phyloP scores from a whole-genome alignment of 2,113 vertebrate species.

The Toxostoma redivivum region DNA sequence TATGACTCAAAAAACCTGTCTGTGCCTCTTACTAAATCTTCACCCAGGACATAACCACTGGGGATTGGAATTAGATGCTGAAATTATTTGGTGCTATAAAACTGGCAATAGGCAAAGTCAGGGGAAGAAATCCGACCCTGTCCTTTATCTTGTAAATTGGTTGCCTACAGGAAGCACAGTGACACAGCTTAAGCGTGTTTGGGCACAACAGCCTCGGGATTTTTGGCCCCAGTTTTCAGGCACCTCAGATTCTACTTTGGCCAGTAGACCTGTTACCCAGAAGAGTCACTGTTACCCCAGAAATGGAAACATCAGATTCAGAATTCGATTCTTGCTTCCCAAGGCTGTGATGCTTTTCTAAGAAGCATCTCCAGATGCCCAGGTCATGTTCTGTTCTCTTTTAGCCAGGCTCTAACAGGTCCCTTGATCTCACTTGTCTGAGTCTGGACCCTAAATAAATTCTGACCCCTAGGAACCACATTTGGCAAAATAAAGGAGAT shows the following conservation, averaged over 20 bases:
- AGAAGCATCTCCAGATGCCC: neutral
- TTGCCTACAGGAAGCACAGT: neutral
- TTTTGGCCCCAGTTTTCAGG: neutral
- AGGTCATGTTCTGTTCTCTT: neutral
- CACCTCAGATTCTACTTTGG: neutral
- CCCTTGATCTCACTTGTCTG: neutral
- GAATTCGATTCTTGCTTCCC: neutral
- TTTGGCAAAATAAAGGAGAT: fast-evolving
- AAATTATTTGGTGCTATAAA: neutral
- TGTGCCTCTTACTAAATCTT: neutral
- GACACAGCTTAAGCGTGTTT: neutral
- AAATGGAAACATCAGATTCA: neutral
- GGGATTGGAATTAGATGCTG: neutral
- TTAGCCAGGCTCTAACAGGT: neutral
- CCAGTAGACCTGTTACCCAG: neutral
- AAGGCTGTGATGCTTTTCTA: neutral
- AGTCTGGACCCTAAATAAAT: neutral
- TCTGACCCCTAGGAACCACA: neutral
- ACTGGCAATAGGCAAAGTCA: neutral
- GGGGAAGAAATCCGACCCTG: neutral
- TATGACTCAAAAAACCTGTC: neutral
- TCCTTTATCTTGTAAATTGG: fast-evolving
- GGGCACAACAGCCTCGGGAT: neutral
- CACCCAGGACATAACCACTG: neutral
- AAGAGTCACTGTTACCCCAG: neutral